phyloP scores from a whole-genome alignment of 2,113 vertebrate genomes.

The Callorhinus ursinus region DNA sequence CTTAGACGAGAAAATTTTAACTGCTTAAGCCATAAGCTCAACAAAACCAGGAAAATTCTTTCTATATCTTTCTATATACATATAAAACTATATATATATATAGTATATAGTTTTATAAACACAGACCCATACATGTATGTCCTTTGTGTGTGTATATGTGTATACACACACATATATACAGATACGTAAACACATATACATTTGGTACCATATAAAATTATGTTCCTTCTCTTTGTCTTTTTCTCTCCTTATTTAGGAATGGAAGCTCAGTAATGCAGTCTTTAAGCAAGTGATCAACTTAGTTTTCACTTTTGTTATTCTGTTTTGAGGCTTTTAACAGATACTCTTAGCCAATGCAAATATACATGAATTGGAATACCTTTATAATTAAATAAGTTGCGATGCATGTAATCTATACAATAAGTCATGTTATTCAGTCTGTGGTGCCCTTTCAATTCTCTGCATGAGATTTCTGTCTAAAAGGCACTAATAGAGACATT shows the following conservation, averaged over 20 bases:
- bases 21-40: slow-evolving; percentile 34
- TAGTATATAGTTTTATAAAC: not conserved
- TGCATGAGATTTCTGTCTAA: slow-evolving; percentile 81
- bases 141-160: not conserved
- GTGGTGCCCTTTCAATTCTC: slow-evolving; percentile 83
- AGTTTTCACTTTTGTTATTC: slow-evolving; percentile 10
- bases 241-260: not conserved
- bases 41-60: not conserved
- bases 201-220: not conserved
- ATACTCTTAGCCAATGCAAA: slow-evolving; percentile 69
- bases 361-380: slow-evolving; percentile 74
- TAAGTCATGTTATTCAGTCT: slow-evolving; percentile 79
- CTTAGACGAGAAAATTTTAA: slow-evolving; percentile 30
- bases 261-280: not conserved
- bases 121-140: not conserved
- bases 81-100: not conserved
- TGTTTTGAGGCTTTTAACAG: slow-evolving; percentile 43
- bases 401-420: slow-evolving; percentile 81
- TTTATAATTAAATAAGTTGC: slow-evolving; percentile 85
- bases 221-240: slow-evolving; percentile 6
- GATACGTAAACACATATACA: not conserved
- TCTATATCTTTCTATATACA: not conserved
- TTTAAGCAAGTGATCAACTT: slow-evolving; percentile 62
- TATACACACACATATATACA: not conserved
- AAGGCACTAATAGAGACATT: slow-evolving; percentile 85